Evolutionary conservation across 2,797 vertebrate genomes (phyloP), one percentile per base, ranked within the genome.

Genomic region (Malacoctenus gilli): DNA sequence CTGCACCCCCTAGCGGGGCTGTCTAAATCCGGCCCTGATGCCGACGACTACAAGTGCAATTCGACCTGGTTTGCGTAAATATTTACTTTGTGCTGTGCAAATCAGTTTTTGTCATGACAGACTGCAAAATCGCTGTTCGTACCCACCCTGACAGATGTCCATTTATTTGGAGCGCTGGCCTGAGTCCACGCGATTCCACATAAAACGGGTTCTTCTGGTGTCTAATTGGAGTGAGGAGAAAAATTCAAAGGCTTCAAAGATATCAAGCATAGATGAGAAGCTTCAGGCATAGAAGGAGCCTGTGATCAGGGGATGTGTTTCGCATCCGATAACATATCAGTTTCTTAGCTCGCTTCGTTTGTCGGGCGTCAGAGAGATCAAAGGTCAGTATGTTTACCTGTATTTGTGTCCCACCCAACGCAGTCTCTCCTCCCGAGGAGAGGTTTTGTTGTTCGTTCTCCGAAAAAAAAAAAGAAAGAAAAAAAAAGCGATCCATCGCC

Each of bases 341-440:
- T 49, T 64, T 74, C 78, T 48, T 74, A 65, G 83, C 79, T 79
- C 18, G 30, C 32, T 8, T 42, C 63, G 34, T 69, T 22, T 44
- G 46, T 22, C 38, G 22, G 5, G 52, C 55, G 18, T 13, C n/a
- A 5, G 23, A 40, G 13, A 58, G 56, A 69, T 61, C 9, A 78
- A 68, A 78, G 60, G 35, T 52, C 30, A 16, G 4, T 39, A 40
- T 68, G 23, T 6, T 14, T 30, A 11, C 47, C 40, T 55, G 8
- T 48, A 21, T 59, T 28, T 20, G 16, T 35, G 15, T 2, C n/a
- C 7, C 31, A 48, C 10, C 11, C 36, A 41, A 3, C 31, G 8
- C 15, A 4, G 23, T 22, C 8, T 47, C 2, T 31, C 4, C 36
- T 43, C 14, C 18, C 36, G 5, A 43, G 22, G 6, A 28, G 21